A percentile compares a stretch with the other conserved stretches of the same genome.
phyloP scores from a whole-genome alignment of 2,888 invertebrate genomes.

The Ophion costatus region DNA sequence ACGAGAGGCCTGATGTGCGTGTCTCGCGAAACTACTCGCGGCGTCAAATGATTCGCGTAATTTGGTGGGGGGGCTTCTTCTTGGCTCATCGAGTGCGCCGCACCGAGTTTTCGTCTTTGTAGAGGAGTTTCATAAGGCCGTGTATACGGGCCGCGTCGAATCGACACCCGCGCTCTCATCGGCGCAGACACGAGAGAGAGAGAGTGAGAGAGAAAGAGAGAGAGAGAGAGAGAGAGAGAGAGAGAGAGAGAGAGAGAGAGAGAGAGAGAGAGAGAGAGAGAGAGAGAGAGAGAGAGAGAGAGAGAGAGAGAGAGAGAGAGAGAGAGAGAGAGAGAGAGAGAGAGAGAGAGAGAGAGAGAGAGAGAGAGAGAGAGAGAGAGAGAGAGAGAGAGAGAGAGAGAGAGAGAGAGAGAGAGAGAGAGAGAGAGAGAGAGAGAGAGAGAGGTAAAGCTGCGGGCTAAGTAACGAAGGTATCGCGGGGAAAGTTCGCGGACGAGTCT shows the following conservation, averaged over 20 bases:
- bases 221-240: too few relatives aligned
- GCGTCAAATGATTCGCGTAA: too few relatives aligned
- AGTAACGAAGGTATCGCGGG: slow-evolving; percentile 50
- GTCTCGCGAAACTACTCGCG: too few relatives aligned
- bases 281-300: too few relatives aligned
- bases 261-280: background rate
- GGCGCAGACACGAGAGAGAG: slow-evolving; percentile 4
- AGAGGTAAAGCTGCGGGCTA: slow-evolving; percentile 22
- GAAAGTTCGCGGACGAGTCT: slow-evolving; percentile 64
- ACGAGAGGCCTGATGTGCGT: slow-evolving; percentile 1
- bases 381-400: too few relatives aligned
- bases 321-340: background rate
- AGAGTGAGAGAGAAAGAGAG: background rate
- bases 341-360: too few relatives aligned
- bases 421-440: background rate
- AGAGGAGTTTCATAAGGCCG: slow-evolving; percentile 53
- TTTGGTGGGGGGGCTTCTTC: too few relatives aligned
- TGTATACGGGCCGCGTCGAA: slow-evolving; percentile 55
- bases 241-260: background rate
- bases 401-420: too few relatives aligned
- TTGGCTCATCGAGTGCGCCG: too few relatives aligned
- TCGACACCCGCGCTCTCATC: slow-evolving; percentile 54
- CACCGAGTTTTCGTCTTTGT: slow-evolving; percentile 5
- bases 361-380: too few relatives aligned
- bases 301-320: too few relatives aligned